Percentiles rank a stretch among this genome's conserved stretches.
phyloP scores from a whole-genome alignment of 2,113 vertebrate genomes.

The Sigmodon hispidus region DNA sequence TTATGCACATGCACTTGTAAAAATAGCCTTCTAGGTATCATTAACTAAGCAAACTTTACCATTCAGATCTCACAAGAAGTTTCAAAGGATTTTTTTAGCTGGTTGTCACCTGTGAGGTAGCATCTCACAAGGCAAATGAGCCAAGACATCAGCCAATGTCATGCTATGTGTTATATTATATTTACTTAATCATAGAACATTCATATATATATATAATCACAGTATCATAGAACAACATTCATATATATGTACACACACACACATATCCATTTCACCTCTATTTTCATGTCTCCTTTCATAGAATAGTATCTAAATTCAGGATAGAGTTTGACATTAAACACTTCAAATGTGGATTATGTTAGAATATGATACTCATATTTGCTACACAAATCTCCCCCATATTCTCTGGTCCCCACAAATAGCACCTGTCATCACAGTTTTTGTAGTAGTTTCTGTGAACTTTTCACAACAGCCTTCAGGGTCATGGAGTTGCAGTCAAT shows the following conservation, averaged over 20 bases:
- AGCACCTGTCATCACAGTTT: background rate
- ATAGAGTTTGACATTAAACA: background rate
- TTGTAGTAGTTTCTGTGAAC: background rate
- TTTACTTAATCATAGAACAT: background rate
- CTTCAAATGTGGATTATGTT: background rate
- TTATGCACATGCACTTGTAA: background rate
- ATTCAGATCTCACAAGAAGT: background rate
- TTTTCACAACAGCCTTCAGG: background rate
- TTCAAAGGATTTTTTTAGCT: slow-evolving; percentile 14
- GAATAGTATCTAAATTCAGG: slow-evolving; percentile 1
- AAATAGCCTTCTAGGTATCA: background rate
- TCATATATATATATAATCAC: background rate
- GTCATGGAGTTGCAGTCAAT: background rate
- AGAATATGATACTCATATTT: background rate
- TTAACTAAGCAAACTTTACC: background rate
- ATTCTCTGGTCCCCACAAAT: background rate
- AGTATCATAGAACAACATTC: background rate
- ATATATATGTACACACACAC: background rate
- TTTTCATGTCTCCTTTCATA: background rate
- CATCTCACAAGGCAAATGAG: background rate
- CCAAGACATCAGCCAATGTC: background rate
- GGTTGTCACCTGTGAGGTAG: background rate
- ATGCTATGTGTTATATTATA: background rate
- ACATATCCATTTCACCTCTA: background rate
- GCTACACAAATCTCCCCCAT: background rate